Base-by-base conservation (phyloP, 2,113 vertebrate genomes). In the Tinamus guttatus region DNA sequence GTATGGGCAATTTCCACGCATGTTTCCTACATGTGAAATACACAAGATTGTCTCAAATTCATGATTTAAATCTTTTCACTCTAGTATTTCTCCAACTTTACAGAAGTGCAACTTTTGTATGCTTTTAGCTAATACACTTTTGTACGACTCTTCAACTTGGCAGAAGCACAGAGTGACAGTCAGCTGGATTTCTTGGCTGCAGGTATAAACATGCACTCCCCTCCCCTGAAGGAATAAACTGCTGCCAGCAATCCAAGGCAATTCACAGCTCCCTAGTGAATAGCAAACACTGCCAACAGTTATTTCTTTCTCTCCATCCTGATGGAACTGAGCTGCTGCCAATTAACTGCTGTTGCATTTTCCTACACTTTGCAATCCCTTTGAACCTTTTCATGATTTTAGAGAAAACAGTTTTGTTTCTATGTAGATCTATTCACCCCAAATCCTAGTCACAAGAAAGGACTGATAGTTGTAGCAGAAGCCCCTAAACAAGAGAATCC, bases 101-200 rank as follows among this genome's bases (percentile, higher is more conserved):
- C 7, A 89, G 91, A 89, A 63, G 28, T 70, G 43, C 52, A 91
- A 79, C 58, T 69, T n/a, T n/a, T n/a, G n/a, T n/a, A n/a, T 28
- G 43, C 77, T 87, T 87, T 77, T 75, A 91, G 45, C 25, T 58
- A 81, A 68, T 19, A 79, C 28, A 69, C 76, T 94, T 86, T 24
- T 76, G 38, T 85, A 20, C 3, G 1, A 79, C 41, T 84, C n/a
- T 43, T 93, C 86, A 79, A 65, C 28, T 92, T 97, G 95, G 94
- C 91, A 94, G 86, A 87, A 90, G 47, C 69, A 95, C 74, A 95
- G 84, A 94, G 38, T 34, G 60, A 84, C 86, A 93, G 89, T 92
- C 94, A 94, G 95, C 81, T 93, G 89, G 86, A 91, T 94, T 95
- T 93, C 75, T 86, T 91, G 83, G 94, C 94, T 96, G 93, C 86